Base-by-base conservation (phyloP, 2,888 invertebrate genomes). In the Acanthopleura granulata region DNA sequence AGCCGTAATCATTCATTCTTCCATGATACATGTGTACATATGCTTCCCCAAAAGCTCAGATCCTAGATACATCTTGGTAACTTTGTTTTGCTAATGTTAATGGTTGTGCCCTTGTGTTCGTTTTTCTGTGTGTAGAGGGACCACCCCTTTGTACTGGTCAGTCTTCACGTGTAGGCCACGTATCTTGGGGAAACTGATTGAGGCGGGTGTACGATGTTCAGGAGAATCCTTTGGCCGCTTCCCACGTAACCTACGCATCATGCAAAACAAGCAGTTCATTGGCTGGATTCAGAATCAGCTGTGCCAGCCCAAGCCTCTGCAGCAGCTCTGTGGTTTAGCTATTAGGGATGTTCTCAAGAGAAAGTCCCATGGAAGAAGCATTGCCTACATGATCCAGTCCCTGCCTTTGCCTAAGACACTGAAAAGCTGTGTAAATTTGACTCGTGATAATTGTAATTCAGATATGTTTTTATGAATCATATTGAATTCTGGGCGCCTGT, bases 101-200 rank as follows among this genome's bases (percentile, higher is more conserved):
- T 62, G 16, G 3, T 15, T 49, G 40, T 16, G n/a, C 1, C n/a
- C 6, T 49, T 27, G n/a, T n/a, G n/a, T 49, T 40, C 29, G 27
- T 57, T 15, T 30, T 16, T 29, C n/a, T 62, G 22, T 18, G 78
- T 79, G 14, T 75, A 84, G 84, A 51, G 80, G 78, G 29, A 82
- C 82, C 9, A 79, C 80, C 25, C 81, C 84, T 12, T 30, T 85
- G 71, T 84, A 85, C 78, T 85, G 84, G 84, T 81, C 84, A n/a
- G 79, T 85, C 27, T 83, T 83, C 74, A 85, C 83, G 77, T 79
- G 79, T 29, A 76, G 83, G 18, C 78, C 80, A 61, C 75, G 71
- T 51, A 78, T 78, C 4, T 75, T 84, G 25, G 75, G 75, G 40
- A 74, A 83, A 40, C 73, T 85, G 22, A 74, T 85, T 14, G 73